phyloP scores from a whole-genome alignment of 2,797 vertebrate species.

The Chelon auratus region DNA sequence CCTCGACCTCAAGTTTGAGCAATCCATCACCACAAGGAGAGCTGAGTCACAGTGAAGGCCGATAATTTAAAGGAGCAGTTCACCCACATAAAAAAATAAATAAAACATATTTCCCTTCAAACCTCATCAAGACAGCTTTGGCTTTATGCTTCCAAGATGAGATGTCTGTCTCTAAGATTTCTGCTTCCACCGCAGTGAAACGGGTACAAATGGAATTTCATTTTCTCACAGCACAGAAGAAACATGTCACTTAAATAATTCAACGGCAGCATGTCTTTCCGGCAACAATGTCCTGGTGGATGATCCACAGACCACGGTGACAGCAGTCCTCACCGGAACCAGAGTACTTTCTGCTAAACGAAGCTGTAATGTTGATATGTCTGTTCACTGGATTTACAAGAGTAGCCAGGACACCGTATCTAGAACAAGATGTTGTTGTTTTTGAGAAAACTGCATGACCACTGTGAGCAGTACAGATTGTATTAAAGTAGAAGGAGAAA shows the following conservation, averaged over 20 bases:
- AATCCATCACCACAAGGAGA: conserved; percentile 1
- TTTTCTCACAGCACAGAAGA: conserved; percentile 41
- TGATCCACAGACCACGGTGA: conserved; percentile 29
- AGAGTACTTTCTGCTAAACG: background rate
- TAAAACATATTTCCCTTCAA: background rate
- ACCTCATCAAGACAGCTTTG: conserved; percentile 4
- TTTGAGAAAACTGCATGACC: background rate
- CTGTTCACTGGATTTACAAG: conserved; percentile 16
- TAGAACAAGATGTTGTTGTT: conserved; percentile 1
- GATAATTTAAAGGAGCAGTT: conserved; percentile 16
- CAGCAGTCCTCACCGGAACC: conserved; percentile 20
- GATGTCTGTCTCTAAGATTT: conserved; percentile 12
- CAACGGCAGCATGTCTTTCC: conserved; percentile 41
- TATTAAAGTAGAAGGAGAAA: background rate
- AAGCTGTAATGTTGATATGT: conserved; percentile 1
- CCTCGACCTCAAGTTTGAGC: conserved; percentile 23
- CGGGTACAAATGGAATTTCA: conserved; percentile 34
- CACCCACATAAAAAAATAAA: conserved; percentile 18
- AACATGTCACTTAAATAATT: conserved; percentile 65
- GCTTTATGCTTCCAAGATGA: background rate
- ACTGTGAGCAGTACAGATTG: background rate
- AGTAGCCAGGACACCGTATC: background rate
- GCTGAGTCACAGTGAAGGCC: conserved; percentile 7
- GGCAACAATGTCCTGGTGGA: conserved; percentile 51
- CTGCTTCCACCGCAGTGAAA: conserved; percentile 12